phyloP scores from a whole-genome alignment of 2,888 invertebrate genomes.

The Diloba caeruleocephala region DNA sequence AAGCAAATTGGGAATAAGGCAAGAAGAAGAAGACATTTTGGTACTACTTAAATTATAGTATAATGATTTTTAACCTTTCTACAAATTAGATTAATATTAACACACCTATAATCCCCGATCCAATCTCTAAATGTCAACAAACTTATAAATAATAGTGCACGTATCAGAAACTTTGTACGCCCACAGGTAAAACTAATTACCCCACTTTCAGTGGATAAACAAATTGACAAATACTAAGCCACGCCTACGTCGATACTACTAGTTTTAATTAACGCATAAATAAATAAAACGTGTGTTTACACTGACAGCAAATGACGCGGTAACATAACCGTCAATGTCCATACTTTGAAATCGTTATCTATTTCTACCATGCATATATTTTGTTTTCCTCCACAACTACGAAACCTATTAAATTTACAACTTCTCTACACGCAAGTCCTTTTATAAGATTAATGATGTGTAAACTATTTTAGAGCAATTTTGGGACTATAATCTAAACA shows the following conservation, averaged over 20 bases:
- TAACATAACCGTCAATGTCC: slow-evolving; percentile 17
- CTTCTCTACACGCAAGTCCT: too few relatives aligned
- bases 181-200: slow-evolving; percentile 35
- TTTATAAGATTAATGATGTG: too few relatives aligned
- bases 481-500: too few relatives aligned
- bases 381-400: too few relatives aligned
- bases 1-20: too few relatives aligned
- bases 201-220: slow-evolving; percentile 33
- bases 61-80: neutral
- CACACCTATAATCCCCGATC: slow-evolving; percentile 1
- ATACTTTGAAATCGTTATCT: slow-evolving; percentile 18
- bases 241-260: slow-evolving; percentile 32
- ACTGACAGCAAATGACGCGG: slow-evolving; percentile 30
- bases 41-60: neutral
- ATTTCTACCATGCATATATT: slow-evolving; percentile 11
- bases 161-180: slow-evolving; percentile 22
- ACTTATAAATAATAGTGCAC: slow-evolving; percentile 25
- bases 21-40: too few relatives aligned
- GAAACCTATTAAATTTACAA: too few relatives aligned
- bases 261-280: slow-evolving; percentile 47
- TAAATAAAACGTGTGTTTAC: slow-evolving; percentile 35
- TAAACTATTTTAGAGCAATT: too few relatives aligned
- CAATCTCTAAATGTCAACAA: slow-evolving; percentile 14
- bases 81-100: slow-evolving; percentile 10
- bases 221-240: slow-evolving; percentile 34